Evolutionary conservation across 1,140 invertebrate genomes (phyloP), one percentile per base, ranked within the genome.

Genomic region (Cyclina sinensis): DNA sequence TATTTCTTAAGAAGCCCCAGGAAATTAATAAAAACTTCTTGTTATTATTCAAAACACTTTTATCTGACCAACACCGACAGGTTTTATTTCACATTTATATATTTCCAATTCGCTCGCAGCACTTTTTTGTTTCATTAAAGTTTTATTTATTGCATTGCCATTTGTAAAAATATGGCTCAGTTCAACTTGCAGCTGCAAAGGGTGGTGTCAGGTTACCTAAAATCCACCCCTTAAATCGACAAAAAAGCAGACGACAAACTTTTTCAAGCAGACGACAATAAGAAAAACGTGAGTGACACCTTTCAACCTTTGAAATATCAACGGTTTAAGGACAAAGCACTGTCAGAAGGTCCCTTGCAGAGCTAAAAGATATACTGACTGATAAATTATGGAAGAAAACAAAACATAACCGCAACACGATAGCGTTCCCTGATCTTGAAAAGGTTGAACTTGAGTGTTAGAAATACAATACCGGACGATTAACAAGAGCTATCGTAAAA

Each of bases 321-420:
- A 51, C 43, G 24, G 32, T 51, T 48, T 37, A 21, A 35, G 48
- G 46, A 80, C 51, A 57, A 24, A 27, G 27, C 51, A n/a, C 21
- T 57, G 78, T 43, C 51, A 80, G 37, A 35, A 80, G 78, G 78
- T 80, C 78, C 54, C 78, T 80, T 80, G 78, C 78, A 48, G 78
- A 80, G 78, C 24, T 32, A 51, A 80, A 43, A 48, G 78, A 80
- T 80, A 80, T 80, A 80, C 14, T 80, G 51, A 18, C 30, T 12
- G 78, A 80, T 80, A 80, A 80, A 76, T 30, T 80, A 35, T 48
- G 27, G 51, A 57, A 80, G 54, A 80, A 57, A 80, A 80, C 78
- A 80, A 80, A 57, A 80, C 43, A 57, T 11, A 62, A 16, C n/a
- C 14, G 18, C 14, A 51, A 80, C 24, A 76, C 27, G 73, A 76